Base-by-base conservation (phyloP, 2,888 invertebrate genomes). In the Tryphoninae sp. region DNA sequence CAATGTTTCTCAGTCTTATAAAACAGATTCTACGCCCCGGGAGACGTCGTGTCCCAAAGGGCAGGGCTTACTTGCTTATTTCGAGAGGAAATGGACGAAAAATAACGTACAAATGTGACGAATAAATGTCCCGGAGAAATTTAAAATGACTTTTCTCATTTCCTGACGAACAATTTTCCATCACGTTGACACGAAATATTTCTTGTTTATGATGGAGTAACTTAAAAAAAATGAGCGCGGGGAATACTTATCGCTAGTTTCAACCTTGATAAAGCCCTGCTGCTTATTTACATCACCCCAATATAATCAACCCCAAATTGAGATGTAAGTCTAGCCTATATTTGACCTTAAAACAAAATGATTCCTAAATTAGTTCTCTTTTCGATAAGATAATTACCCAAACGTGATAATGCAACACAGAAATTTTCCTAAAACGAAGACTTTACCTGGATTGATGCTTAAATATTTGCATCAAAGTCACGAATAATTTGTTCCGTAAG, bases 1-100 rank as follows among this genome's bases (percentile, higher is more conserved):
- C 89, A 85, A 90, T 91, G 89, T 89, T 89, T 90, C 88, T 88
- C 85, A 87, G 89, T 89, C 89, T 85, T 87, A 85, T 88, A 88
- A 90, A 90, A 89, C 89, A 86, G 87, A 89, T 61, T 89, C 78
- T 53, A 59, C 51, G 83, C 69, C 77, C 81, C 72, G 19, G 51
- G 69, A 78, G 78, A 33, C 11, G 80, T 73, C 80, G 78, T 82
- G 84, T 83, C 83, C 78, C 83, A 80, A 33, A 85, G 86, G 83
- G 84, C 82, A 86, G 86, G 84, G 84, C 82, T 80, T 83, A 84
- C 87, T 87, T 59, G 62, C 68, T 84, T 82, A 80, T 82, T 84
- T 81, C 84, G 64, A 23, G 45, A 68, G 80, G 83, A 83, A 84
- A 86, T 76, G 77, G 74, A 80, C 74, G 76, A 45, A 33, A 75